A percentile compares a stretch with the other conserved stretches of the same genome.
Evolutionary conservation across 2,888 invertebrate genomes (phyloP).

Genomic region (Alcis repandata): DNA sequence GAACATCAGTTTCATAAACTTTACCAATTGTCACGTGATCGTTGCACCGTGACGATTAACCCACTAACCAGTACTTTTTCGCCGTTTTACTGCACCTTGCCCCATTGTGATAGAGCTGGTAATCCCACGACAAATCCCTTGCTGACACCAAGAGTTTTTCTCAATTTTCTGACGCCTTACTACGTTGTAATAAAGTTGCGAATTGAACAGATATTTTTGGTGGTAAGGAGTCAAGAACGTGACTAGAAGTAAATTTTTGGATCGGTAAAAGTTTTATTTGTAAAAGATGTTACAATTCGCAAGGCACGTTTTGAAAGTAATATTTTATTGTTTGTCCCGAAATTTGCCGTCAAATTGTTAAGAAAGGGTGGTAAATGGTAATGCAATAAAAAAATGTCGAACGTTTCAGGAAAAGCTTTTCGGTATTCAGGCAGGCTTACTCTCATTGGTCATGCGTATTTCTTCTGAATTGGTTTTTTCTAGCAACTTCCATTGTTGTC

Average conservation of each 20-base stretch:
- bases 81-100: slow-evolving; percentile 13
- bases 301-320: slow-evolving; percentile 35
- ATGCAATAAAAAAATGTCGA: slow-evolving; percentile 5
- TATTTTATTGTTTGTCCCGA: slow-evolving; percentile 19
- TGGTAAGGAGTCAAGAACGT: slow-evolving; percentile 18
- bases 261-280: slow-evolving; percentile 27
- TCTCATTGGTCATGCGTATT: background rate
- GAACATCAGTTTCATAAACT: slow-evolving; percentile 49
- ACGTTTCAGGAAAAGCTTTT: slow-evolving; percentile 4
- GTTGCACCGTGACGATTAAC: slow-evolving; percentile 41
- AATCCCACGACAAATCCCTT: slow-evolving; percentile 1
- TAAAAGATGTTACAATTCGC: slow-evolving; percentile 28
- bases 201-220: slow-evolving; percentile 1
- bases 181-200: slow-evolving; percentile 2
- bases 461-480: background rate
- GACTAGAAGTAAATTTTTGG: slow-evolving; percentile 27
- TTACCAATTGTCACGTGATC: slow-evolving; percentile 43
- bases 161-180: slow-evolving; percentile 7
- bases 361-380: slow-evolving; percentile 10
- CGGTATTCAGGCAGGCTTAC: background rate
- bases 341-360: slow-evolving; percentile 26
- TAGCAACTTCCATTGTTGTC: background rate
- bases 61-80: slow-evolving; percentile 19
- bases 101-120: background rate
- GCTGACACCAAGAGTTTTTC: background rate